Base-by-base conservation (phyloP, 1,140 invertebrate species). In the Drosophila varians region DNA sequence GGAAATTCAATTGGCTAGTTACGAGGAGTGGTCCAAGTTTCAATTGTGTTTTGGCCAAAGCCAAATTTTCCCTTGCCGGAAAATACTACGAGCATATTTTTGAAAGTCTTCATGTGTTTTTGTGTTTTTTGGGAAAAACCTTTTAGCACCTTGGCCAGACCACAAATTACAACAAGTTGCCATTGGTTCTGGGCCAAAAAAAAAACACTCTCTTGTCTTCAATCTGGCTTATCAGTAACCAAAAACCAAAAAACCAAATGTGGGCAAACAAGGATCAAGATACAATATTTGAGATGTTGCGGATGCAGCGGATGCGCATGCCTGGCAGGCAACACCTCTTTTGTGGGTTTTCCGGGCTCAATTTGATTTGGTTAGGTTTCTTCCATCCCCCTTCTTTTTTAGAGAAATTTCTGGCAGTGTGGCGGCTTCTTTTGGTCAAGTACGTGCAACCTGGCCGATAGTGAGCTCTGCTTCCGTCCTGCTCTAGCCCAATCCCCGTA, bases 111-210 rank as follows among this genome's bases (percentile, higher is more conserved):
- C 8, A 3, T 21, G 16, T 19, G n/a, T 12, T 21, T 62, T 53
- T 18, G 42, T 23, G 23, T 26, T 51, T 12, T 45, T 43, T 28
- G 14, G 62, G 78, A 55, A 86, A 86, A 86, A 86, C 82, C 82
- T 86, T 87, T 86, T 86, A 86, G 82, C 80, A 86, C 80, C 68
- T 86, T 65, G 40, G 72, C 14, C 76, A 31, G 73, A 43, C 56
- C 71, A 19, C 75, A 66, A 84, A 84, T 84, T 65, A 72, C 61
- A 84, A 86, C 79, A 84, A 84, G 79, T 86, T 84, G 65, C 55
- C 7, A 18, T 56, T 61, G 58, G 52, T 36, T 12, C 12, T 36
- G 34, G 34, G 38, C 8, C 21, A 21, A 21, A 21, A 43, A 25
- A 25, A 54, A 36, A 25, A 38, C 60, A 36, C 18, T 34, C 14